Percentiles rank a stretch among this genome's conserved stretches.
Evolutionary conservation across 1,140 invertebrate genomes (phyloP).

Genomic region (Hyposmocoma kahamanoa): DNA sequence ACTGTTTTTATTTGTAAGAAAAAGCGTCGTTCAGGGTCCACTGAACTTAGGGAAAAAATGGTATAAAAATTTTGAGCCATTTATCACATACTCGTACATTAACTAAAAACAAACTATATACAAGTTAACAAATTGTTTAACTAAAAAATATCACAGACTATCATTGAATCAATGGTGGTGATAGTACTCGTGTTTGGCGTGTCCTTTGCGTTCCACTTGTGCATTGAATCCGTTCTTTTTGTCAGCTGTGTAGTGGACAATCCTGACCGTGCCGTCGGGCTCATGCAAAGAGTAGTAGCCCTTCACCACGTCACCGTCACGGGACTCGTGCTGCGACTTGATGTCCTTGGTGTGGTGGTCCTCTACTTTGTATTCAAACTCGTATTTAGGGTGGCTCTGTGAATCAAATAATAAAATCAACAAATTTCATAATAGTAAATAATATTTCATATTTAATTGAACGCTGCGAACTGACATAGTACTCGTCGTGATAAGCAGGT

Average conservation of each 20-base stretch:
- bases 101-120: too few relatives aligned
- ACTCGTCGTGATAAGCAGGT: too few relatives aligned
- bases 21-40: too few relatives aligned
- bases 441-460: neutral
- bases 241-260: conserved; percentile 70
- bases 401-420: too few relatives aligned
- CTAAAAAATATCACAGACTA: neutral
- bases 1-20: too few relatives aligned
- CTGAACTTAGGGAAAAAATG: too few relatives aligned
- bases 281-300: conserved; percentile 71
- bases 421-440: neutral
- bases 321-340: conserved; percentile 71
- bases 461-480: neutral
- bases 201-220: neutral
- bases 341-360: conserved; percentile 42
- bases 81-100: too few relatives aligned
- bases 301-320: conserved; percentile 73
- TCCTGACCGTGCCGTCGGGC: conserved; percentile 68
- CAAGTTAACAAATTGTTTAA: neutral
- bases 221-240: conserved; percentile 47
- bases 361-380: conserved; percentile 48
- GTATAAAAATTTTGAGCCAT: too few relatives aligned
- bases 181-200: neutral
- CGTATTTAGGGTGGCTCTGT: conserved; percentile 46
- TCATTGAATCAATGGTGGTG: conserved; percentile 7